These are phyloP conservation scores for Drosophila mauritiana DNA, from an alignment of 1,140 invertebrate genomes.

Conservation along the genomic window DNA sequence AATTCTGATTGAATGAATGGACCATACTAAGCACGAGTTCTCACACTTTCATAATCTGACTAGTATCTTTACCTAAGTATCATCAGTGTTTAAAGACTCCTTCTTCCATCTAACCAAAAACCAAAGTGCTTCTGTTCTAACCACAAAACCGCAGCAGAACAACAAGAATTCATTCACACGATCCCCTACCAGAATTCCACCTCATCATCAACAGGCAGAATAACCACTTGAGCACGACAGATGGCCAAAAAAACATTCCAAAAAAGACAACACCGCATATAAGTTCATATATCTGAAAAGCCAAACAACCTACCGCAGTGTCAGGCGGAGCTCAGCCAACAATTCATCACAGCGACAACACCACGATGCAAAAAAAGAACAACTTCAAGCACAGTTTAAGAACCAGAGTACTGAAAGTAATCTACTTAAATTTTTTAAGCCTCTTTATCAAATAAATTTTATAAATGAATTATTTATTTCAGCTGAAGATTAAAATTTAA, in stretches of 20 bases:
- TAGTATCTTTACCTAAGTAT: neutral
- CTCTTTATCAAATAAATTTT: neutral
- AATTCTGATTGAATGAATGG: conserved; percentile 14
- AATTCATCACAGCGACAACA: conserved; percentile 44
- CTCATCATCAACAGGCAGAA: conserved; percentile 26
- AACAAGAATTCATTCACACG: conserved; percentile 46
- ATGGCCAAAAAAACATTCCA: conserved; percentile 37
- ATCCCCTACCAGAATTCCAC: conserved; percentile 15
- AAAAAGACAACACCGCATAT: conserved; percentile 25
- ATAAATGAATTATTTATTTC: too few relatives aligned
- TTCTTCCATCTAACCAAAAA: conserved; percentile 11
- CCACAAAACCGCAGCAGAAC: conserved; percentile 23
- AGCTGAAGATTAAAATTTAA: too few relatives aligned
- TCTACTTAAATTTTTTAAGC: too few relatives aligned
- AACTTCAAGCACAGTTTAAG: conserved; percentile 21
- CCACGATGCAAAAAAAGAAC: conserved; percentile 15
- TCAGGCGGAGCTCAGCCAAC: conserved; percentile 64
- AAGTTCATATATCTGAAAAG: conserved; percentile 46
- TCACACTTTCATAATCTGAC: conserved; percentile 1
- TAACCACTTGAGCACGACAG: conserved; percentile 56
- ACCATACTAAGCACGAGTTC: neutral
- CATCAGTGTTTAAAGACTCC: conserved; percentile 9
- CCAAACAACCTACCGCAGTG: conserved; percentile 57
- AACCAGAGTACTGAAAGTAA: conserved; percentile 4
- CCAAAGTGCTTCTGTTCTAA: conserved; percentile 41